Conservation (phyloP, 2,888 invertebrate genomes). For the Nymphalis c-album region DNA sequence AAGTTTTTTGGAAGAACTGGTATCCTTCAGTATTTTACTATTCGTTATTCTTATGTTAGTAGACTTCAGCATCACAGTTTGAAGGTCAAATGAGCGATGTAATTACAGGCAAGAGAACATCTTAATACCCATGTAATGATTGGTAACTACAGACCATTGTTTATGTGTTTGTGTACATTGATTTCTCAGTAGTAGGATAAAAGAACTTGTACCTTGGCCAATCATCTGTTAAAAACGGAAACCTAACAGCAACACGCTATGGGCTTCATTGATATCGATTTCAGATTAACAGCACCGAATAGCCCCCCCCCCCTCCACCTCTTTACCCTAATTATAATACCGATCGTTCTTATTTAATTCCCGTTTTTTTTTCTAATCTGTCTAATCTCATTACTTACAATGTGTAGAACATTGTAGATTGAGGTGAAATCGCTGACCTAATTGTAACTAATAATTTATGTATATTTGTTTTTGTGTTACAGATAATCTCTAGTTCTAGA, state of each 20-base stretch:
- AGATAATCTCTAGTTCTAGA: no score
- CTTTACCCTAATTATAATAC: conserved; percentile 37
- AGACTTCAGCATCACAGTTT: no score
- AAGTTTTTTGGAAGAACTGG: no score
- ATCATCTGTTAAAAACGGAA: conserved; percentile 33
- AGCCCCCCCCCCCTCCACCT: neutral
- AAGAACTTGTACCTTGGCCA: conserved; percentile 8
- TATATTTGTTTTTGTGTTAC: no score
- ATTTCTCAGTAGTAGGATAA: neutral
- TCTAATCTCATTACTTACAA: neutral
- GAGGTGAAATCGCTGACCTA: neutral
- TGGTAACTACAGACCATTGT: no score
- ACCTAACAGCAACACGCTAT: conserved; percentile 29
- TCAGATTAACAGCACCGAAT: conserved; percentile 30
- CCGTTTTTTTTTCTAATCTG: conserved; percentile 6
- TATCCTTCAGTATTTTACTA: no score
- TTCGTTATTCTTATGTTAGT: no score
- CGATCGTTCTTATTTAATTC: conserved; percentile 21
- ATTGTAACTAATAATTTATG: neutral
- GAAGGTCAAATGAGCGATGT: no score
- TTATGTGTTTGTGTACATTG: no score
- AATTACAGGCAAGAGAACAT: no score
- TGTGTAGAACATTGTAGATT: no score
- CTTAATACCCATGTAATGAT: no score
- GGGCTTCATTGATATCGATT: conserved; percentile 38